phyloP scores from a whole-genome alignment of 2,797 vertebrate genomes.

The Amniataba percoides region DNA sequence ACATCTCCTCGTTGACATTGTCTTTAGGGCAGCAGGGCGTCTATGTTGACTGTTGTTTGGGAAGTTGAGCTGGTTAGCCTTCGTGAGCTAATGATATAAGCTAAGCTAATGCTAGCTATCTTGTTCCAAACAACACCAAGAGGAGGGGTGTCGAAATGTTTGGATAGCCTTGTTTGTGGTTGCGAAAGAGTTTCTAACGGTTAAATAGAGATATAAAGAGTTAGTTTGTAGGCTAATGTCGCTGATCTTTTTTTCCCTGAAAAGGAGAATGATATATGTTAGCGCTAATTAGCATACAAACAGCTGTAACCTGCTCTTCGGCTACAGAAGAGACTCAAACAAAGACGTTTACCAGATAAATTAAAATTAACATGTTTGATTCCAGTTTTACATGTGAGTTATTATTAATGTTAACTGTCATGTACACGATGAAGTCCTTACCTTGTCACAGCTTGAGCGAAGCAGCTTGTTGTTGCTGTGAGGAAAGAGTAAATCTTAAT shows the following conservation, averaged over 20 bases:
- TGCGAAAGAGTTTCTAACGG: conserved; percentile 27
- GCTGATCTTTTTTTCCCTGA: not conserved
- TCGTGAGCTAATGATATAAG: conserved; percentile 30
- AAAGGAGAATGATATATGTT: too few species aligned
- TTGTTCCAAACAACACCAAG: conserved; percentile 18
- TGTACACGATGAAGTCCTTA: too few species aligned
- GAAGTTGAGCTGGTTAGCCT: conserved; percentile 36
- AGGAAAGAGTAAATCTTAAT: not conserved
- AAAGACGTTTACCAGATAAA: not conserved
- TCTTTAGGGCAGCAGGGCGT: not conserved
- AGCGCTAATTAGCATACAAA: not conserved
- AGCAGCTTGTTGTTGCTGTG: not conserved
- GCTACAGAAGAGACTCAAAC: conserved; percentile 1
- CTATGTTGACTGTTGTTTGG: not conserved
- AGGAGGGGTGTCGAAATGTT: conserved; percentile 47
- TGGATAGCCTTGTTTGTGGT: conserved; percentile 6
- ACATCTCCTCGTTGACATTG: accelerated
- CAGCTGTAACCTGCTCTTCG: conserved; percentile 12
- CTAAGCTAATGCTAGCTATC: conserved; percentile 50
- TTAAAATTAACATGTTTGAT: not conserved
- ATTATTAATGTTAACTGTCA: not conserved
- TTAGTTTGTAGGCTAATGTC: not conserved
- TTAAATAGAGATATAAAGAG: not conserved
- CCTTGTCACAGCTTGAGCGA: not conserved
- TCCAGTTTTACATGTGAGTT: not conserved